Base-by-base conservation (phyloP, 2,888 invertebrate genomes). In the Leptinotarsa haldemani region DNA sequence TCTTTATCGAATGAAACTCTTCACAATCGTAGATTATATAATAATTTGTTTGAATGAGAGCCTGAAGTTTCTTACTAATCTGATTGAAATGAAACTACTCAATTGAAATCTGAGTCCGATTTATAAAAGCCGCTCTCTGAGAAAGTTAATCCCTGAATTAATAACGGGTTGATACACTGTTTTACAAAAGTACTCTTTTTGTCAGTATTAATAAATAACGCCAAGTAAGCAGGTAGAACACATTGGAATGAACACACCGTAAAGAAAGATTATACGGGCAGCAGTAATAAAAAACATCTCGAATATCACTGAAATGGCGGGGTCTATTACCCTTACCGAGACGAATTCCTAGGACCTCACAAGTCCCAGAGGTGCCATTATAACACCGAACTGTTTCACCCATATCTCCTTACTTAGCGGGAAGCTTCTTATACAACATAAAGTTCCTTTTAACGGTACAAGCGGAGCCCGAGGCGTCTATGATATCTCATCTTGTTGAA, bases 401-500 rank as follows among this genome's bases (percentile, higher is more conserved):
- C 70, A 53, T 74, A 74, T 74, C 73, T 73, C 65, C 68, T 68
- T 68, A 70, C 73, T 73, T 74, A 70, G 71, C 71, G 66, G 74
- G 74, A 65, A 70, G 74, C 67, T 70, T 74, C 73, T 74, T 67
- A 69, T 74, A 67, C 65, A 68, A 71, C 71, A 71, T 65, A 65
- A 71, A 75, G 70, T 75, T 73, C 66, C 69, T 73, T 70, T 77
- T 77, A 77, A 74, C 71, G 73, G 73, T 73, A 75, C 70, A 63
- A 77, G 66, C 20, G 22, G 20, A 3, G 73, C 69, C 69, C 61
- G 65, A 65, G 63, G 71, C 61, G 46, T 56, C 63, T 48, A 52
- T 65, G 74, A 68, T 77, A 77, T 74, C 69, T 70, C 71, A 65
- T 72, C 74, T 70, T 50, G 67, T 69, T 66, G 71, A 70, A 69